A percentile compares a stretch with the other conserved stretches of the same genome.
Evolutionary conservation across 2,888 invertebrate species (phyloP).

Genomic region (Tenodera sinensis): DNA sequence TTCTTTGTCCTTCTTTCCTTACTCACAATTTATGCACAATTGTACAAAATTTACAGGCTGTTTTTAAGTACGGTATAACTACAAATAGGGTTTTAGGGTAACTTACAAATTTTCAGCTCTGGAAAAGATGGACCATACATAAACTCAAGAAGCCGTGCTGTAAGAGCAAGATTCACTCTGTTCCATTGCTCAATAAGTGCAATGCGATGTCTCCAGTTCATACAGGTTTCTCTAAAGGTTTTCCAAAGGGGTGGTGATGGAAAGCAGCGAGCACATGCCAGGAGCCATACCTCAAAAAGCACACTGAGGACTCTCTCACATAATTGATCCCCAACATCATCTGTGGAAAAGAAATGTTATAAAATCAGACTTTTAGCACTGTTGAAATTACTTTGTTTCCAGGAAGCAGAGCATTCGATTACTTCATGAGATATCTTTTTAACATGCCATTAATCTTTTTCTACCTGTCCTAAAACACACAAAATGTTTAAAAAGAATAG

Average conservation of each 20-base stretch:
- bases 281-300: slow-evolving; percentile 83
- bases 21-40: neutral
- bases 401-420: too few species aligned
- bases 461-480: too few species aligned
- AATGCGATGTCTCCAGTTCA: slow-evolving; percentile 90
- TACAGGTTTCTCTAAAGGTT: slow-evolving; percentile 86
- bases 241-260: slow-evolving; percentile 95
- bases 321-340: slow-evolving; percentile 92
- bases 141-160: slow-evolving; percentile 75
- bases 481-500: too few species aligned
- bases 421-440: too few species aligned
- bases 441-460: too few species aligned
- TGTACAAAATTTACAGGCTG: neutral
- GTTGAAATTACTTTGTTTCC: neutral
- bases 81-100: slow-evolving; percentile 22
- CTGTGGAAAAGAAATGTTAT: slow-evolving; percentile 43
- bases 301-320: slow-evolving; percentile 92
- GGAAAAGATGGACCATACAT: slow-evolving; percentile 87
- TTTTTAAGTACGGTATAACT: neutral
- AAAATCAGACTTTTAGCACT: neutral
- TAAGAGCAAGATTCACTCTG: slow-evolving; percentile 84
- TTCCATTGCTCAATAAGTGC: slow-evolving; percentile 94
- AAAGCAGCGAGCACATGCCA: slow-evolving; percentile 77
- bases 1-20: neutral
- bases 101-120: slow-evolving; percentile 71